Evolutionary conservation across 2,888 invertebrate species (phyloP), one percentile per base, ranked within the genome.

Genomic region (Ophraella communa): DNA sequence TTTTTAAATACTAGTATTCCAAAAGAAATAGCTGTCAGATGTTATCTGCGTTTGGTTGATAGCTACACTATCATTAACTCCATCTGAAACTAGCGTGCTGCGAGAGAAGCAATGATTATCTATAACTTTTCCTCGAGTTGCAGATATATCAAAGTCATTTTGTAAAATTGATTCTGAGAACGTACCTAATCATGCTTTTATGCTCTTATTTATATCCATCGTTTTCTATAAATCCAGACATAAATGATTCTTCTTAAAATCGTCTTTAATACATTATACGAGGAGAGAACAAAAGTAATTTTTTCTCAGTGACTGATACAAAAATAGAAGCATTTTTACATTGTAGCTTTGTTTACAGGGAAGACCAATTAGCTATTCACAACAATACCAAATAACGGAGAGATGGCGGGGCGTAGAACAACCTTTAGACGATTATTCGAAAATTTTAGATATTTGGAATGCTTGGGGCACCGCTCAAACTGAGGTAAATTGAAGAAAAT

Each of bases 381-480:
- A 82, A 65, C 76, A 80, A 65, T 92, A 91, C 86, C 88, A 90
- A 78, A 87, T 92, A 76, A 90, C 91, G 39, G 92, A 92, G 81
- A 81, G 91, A 77, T 89, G 92, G 91, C 84, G 92, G 77, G 90
- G 91, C 73, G 90, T 93, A 63, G 93, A 91, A 82, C 87, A 88
- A 73, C 90, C 87, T 55, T 82, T 91, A 70, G 90, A 88, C 62
- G 88, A 89, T 27, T 87, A 89, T 73, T 89, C 91, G 53, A 87
- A 88, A 62, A 91, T 93, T 67, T 83, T 93, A 62, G 91, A 92
- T 76, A 90, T 94, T 55, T 87, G 93, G 85, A 89, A 89, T 66
- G 91, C 92, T 23, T 94, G 93, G 93, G 93, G 92, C 62, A 86
- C 87, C 73, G 88, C 89, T 64, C 85, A 88, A 81, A 83, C 85